Evolutionary conservation across 2,888 invertebrate genomes (phyloP), one percentile per base, ranked within the genome.

Genomic region (Leptodirus hochenwartii): DNA sequence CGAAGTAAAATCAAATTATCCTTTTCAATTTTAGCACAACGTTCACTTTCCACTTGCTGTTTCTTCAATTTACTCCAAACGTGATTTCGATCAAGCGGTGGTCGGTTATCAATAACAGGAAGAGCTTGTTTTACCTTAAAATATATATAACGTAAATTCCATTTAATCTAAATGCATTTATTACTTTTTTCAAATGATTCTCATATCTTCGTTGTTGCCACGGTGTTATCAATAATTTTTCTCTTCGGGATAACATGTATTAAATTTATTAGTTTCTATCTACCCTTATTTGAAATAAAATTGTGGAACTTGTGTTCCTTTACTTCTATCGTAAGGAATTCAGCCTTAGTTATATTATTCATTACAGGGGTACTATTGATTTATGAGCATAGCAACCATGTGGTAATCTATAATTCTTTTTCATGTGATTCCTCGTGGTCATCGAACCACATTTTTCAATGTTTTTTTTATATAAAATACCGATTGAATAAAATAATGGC

Each of bases 201-300:
- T 68, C 65, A 51, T 66, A 78, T 35, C 71, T 59, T 38, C 72
- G 58, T 27, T 71, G 63, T 44, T 74, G 67, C 73, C 76, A 78
- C 1, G 78, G 79, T 38, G 68, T 64, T 31, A 68, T 60, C 30
- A 77, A 56, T 30, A 79, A 55, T 50, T 77, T 74, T 44, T 79
- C 77, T 41, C 73, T 59, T 34, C 70, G 61, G 5, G 77, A 72
- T 45, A 78, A 57, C 79, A 79, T 73, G n/a, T n/a, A n/a, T n/a
- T n/a, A n/a, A n/a, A 37, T 22, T 39, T 32, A 9, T 8, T 20
- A 20, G n/a, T n/a, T n/a, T n/a, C n/a, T n/a, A n/a, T n/a, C n/a
- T n/a, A n/a, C n/a, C n/a, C n/a, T n/a, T n/a, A n/a, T n/a, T n/a
- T n/a, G n/a, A n/a, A n/a, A n/a, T n/a, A n/a, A n/a, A n/a, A n/a